Conservation (phyloP, 2,113 vertebrate genomes). For the Panurus biarmicus region DNA sequence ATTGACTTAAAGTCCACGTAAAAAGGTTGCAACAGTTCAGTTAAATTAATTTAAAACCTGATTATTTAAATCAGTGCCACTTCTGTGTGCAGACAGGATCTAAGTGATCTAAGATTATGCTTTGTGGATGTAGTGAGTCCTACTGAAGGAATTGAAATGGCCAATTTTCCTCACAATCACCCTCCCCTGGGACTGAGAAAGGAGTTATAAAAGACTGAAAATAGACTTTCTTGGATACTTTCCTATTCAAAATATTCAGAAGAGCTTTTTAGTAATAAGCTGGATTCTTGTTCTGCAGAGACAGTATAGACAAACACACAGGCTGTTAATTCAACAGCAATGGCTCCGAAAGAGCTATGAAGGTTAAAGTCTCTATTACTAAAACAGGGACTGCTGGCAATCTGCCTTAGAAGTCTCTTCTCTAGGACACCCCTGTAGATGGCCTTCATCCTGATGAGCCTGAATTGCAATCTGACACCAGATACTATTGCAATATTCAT, state of each 20-base stretch:
- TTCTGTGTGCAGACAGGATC: not conserved
- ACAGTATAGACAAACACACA: not conserved
- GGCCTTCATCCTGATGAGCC: not conserved
- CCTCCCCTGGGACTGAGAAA: not conserved
- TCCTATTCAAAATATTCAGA: not conserved
- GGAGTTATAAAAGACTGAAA: not conserved
- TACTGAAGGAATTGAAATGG: not conserved
- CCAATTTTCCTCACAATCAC: not conserved
- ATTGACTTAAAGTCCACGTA: not conserved
- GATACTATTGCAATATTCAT: not conserved
- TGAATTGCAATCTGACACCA: not conserved
- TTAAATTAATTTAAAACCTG: conserved; percentile 29
- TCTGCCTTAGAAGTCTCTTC: not conserved
- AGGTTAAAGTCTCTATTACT: not conserved
- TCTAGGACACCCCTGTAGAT: not conserved
- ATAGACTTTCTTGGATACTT: not conserved
- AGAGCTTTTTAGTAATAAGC: not conserved
- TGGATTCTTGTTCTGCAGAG: not conserved
- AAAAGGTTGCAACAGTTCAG: not conserved
- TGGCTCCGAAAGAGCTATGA: not conserved
- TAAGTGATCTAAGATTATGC: conserved; percentile 19
- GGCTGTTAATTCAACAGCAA: not conserved
- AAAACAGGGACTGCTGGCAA: not conserved
- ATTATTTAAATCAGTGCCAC: conserved; percentile 48
- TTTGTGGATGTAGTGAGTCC: not conserved